A percentile compares a stretch with the other conserved stretches of the same genome.
Conservation (phyloP, 2,113 vertebrate genomes). For the Periophthalmus modestus region DNA sequence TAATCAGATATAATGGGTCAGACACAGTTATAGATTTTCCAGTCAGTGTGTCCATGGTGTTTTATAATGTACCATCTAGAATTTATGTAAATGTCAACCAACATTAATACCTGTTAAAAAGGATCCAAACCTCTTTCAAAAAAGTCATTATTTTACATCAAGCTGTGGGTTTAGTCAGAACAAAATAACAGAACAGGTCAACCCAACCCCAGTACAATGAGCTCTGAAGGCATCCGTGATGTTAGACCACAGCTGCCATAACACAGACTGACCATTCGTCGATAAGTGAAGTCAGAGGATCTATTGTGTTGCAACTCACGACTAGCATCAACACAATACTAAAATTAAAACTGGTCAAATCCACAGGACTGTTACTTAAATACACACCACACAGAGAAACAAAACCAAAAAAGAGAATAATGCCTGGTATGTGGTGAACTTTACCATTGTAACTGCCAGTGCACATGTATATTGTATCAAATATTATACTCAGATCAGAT, state of each 20-base stretch:
- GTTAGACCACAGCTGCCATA: background rate
- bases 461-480: background rate
- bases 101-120: background rate
- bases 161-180: background rate
- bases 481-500: background rate
- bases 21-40: background rate
- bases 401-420: background rate
- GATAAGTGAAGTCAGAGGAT: background rate
- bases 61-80: background rate
- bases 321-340: background rate
- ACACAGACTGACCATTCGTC: background rate
- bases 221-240: background rate
- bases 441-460: background rate
- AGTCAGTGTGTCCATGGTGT: background rate
- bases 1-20: background rate
- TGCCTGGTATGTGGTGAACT: background rate
- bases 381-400: background rate
- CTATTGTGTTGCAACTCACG: constrained; percentile 2
- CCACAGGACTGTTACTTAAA: background rate
- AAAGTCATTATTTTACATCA: background rate
- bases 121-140: background rate
- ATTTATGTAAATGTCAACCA: background rate
- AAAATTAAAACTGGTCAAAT: constrained; percentile 6
- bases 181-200: background rate
- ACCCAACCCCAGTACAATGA: constrained; percentile 2